A percentile compares a stretch with the other conserved stretches of the same genome.
These are phyloP conservation scores for Taphrorychus bicolor DNA, from an alignment of 2,888 invertebrate species.

Conservation along the genomic window DNA sequence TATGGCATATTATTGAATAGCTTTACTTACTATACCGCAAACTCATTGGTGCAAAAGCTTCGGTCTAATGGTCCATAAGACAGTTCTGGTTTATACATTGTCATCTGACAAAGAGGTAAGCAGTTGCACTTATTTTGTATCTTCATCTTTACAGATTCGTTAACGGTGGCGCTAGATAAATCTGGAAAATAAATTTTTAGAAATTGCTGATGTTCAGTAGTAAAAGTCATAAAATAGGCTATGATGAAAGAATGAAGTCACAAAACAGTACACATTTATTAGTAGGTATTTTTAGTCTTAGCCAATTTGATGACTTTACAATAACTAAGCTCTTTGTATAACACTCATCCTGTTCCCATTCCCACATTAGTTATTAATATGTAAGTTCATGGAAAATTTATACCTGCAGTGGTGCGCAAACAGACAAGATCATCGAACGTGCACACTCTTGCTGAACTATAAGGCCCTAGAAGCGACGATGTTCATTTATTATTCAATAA, in stretches of 20 bases:
- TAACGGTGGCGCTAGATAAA: no score
- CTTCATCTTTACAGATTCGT: no score
- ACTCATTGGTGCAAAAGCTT: conserved; percentile 43
- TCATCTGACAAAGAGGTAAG: conserved; percentile 69
- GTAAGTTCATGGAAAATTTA: background rate
- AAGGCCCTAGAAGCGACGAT: background rate
- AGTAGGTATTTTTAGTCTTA: no score
- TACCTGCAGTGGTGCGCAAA: background rate
- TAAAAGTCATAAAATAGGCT: no score
- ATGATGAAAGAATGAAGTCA: no score
- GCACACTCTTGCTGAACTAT: background rate
- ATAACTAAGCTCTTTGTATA: background rate
- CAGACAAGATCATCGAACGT: background rate
- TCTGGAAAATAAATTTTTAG: no score
- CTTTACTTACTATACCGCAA: background rate
- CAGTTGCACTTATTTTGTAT: conserved; percentile 63
- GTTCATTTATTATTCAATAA: background rate
- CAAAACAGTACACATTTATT: no score
- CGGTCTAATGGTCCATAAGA: conserved; percentile 58
- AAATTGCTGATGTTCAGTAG: no score
- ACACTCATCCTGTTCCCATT: no score
- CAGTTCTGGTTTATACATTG: conserved; percentile 69
- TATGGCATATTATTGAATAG: no score
- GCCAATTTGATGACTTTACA: no score
- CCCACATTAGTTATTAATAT: no score